Base-by-base conservation (phyloP, 92 coral and sea anemone species). In the Parazoanthus atlanticus region DNA sequence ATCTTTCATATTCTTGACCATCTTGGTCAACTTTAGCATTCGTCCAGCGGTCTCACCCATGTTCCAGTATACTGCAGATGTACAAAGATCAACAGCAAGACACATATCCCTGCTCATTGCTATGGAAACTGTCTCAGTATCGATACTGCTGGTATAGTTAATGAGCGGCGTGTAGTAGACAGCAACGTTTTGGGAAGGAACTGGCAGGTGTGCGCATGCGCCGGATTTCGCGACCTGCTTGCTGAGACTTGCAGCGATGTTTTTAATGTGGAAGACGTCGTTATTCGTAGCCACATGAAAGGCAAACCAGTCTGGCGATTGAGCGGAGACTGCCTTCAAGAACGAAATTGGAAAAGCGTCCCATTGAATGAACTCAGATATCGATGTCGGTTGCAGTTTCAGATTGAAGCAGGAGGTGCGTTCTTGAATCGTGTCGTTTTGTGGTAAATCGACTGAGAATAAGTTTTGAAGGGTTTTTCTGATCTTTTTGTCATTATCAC, bases 141-240 rank as follows among this genome's bases (percentile, higher is more conserved):
- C 89, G 34, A 91, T 79, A 12, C 38, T 82, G 10, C 80, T 58
- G 21, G 49, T 84, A 31, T 83, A 91, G 47, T 70, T 36, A 10
- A 88, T 34, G 6, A 80, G 52, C 8, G 93, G 93, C n/a, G 67
- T 72, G 54, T 76, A 88, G 61, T 76, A 91, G 25, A 76, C 91
- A 0, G 65, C 33, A 46, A 58, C 47, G 41, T 64, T 36, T 79
- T 25, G 17, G 67, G 6, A 31, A 54, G 64, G 74, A 5, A 84
- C 28, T 2, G 91, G 93, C 34, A 91, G 89, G 2, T 77, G 86
- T 40, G 78, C 80, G 30, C 91, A 91, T 64, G 89, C 82, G 80
- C 66, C 58, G 16, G 72, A 34, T 38, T 52, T 66, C 19, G 38
- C 7, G 46, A 54, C 36, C 43, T 26, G 30, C 25, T 33, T 40